Base-by-base conservation (phyloP, 2,888 invertebrate species). In the Hydropsyche betteni region DNA sequence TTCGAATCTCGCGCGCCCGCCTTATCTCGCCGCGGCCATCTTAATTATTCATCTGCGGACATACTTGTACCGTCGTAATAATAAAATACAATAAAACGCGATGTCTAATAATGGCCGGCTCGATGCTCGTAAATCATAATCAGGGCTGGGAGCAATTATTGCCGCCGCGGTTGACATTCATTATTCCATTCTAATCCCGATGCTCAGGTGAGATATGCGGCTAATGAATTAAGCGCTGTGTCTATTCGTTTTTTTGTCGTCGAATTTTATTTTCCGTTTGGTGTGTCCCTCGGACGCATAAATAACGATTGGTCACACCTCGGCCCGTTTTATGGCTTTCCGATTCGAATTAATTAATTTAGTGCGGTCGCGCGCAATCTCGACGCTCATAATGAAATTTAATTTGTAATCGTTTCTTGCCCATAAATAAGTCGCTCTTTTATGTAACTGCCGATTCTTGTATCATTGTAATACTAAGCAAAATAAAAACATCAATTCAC, bases 41-140 rank as follows among this genome's bases (percentile, higher is more conserved):
- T 78, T 78, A 78, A 78, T 78, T 76, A 76, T 78, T 78, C 76
- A 78, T 78, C 76, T 74, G 36, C n/a, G 33, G n/a, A 6, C 24
- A 12, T 74, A 51, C 68, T 68, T 34, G 34, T 33, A 24, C 61
- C 24, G 24, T 24, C 24, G 24, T 24, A 24, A 24, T 24, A 24
- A 24, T 24, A 24, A 24, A 24, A 24, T 24, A 24, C 24, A 24
- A 44, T 8, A 44, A 44, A 44, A 44, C 6, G 6, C 44, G 6
- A 44, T 10, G 10, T 44, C 1, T 44, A 44, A 44, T 24, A 24
- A 24, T 24, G 24, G 24, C 24, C 24, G 24, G n/a, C 16, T 55
- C 55, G 12, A n/a, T 36, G 6, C 36, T 55, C 61, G 75, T 78
- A 78, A 78, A 76, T 78, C 78, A 78, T 78, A 78, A 78, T 78